Base-by-base conservation (phyloP, 92 coral and sea anemone species). In the Metridium senile region DNA sequence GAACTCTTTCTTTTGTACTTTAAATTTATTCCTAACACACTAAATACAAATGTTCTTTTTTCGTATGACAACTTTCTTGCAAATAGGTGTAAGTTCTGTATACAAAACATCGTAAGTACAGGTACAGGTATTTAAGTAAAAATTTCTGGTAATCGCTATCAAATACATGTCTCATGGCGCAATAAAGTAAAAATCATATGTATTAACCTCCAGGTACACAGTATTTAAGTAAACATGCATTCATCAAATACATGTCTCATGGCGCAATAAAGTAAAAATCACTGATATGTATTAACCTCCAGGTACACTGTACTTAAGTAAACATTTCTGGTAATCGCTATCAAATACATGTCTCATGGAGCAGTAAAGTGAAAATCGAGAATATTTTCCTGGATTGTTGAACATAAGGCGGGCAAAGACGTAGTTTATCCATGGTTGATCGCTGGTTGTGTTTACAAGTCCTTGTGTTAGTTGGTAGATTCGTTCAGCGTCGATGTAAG, bases 361-460 rank as follows among this genome's bases (percentile, higher is more conserved):
- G 70, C 98, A 94, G 81, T 91, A 94, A 26, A 88, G 85, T 0
- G 28, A 56, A 62, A 94, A 94, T 76, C 98, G 56, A 11, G 88
- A 79, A 57, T 85, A 94, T 0, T 80, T 46, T 43, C 56, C 74
- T 0, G 97, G 94, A 34, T 94, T 94, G 61, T 94, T 91, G 20
- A 81, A 78, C 21, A 90, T 85, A 75, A 83, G 72, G 17, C 97
- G 84, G 10, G 98, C 92, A 70, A 78, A 88, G 11, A 78, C 84
- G 34, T 84, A 93, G 31, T 80, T 86, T 13, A 70, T 72, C 86
- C 97, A 94, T 58, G 72, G 51, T 27, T 17, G 78, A 61, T 94
- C 88, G 52, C 84, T 81, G 49, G 93, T 84, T 57, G 88, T 93
- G 84, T 86, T 89, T 39, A 94, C 74, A 1, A 94, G 75, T 47